Evolutionary conservation across 1,140 invertebrate genomes (phyloP), one percentile per base, ranked within the genome.

Genomic region (Saccostrea glomerata): DNA sequence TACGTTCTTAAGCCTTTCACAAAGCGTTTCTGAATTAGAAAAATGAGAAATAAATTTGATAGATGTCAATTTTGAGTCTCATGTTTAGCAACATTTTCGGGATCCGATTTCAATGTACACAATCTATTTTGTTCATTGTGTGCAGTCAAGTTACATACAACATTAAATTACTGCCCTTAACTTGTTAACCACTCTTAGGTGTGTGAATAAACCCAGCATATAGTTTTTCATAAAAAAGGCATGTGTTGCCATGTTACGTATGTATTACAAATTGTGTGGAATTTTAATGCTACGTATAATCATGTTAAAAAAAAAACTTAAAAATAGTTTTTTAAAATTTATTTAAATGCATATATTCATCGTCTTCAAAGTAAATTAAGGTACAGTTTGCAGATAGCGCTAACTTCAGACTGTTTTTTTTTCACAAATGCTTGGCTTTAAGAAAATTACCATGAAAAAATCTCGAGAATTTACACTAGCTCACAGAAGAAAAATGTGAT

Each of bases 1-100:
- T 99, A 99, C 94, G 98, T 98, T 88, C 98, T 96, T 87, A 99
- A 96, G 91, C 99, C 99, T 96, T 99, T 99, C 85, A 99, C 98
- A 96, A 99, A 99, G 0, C 93, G 93, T 92, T 95, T 95, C 94
- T 95, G 92, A 93, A 93, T 85, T 82, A 82, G 36, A 15, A 54
- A 88, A 85, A 55, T 82, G n/a, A 73, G 12, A 82, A 60, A 63
- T 6, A 85, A 66, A 25, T 63, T 47, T 47, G 47, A 47, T 40
- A 20, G 15, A 77, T 30, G 36, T 1, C 70, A 20, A 20, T 77
- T 36, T 0, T 63, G 15, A 63, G 17, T 63, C 58, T 20, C 58
- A 63, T 63, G 58, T 63, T 63, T 63, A 63, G 15, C 58, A 63
- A n/a, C n/a, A 20, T 63, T n/a, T 20, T 20, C 15, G 6, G 58